These are phyloP conservation scores for Smithornis capensis DNA, from an alignment of 2,113 vertebrate species.

Conservation along the genomic window DNA sequence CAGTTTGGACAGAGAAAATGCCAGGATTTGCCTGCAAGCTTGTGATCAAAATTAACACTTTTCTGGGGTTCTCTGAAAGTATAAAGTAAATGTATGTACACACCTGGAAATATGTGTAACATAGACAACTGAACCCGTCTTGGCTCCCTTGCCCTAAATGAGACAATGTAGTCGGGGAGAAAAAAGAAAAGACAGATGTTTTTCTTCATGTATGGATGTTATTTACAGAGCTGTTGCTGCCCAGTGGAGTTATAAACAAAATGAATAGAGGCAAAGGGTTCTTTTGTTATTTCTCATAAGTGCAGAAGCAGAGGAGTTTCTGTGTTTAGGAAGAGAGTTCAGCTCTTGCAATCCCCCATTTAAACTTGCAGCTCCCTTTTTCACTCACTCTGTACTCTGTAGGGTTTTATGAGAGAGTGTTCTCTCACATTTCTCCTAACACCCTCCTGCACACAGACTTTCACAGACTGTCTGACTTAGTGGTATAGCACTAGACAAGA, in stretches of 20 bases:
- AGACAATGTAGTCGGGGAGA: background rate
- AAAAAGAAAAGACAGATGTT: background rate
- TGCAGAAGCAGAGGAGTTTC: constrained; percentile 6
- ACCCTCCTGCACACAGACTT: constrained; percentile 1
- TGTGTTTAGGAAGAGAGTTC: background rate
- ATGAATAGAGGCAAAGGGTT: background rate
- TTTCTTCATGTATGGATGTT: background rate
- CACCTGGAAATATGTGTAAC: background rate
- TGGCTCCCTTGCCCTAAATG: background rate
- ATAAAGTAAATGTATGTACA: background rate
- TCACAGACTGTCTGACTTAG: background rate
- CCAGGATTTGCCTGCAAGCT: background rate
- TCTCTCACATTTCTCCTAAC: constrained; percentile 18
- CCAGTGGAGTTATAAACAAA: constrained; percentile 11
- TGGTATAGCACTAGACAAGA: constrained; percentile 17
- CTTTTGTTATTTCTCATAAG: background rate
- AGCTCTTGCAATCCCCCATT: background rate
- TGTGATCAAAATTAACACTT: background rate
- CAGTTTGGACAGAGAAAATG: background rate
- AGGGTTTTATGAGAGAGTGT: background rate
- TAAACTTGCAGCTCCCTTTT: background rate
- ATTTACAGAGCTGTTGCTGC: constrained; percentile 21
- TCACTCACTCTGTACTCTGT: background rate
- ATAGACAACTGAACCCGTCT: background rate
- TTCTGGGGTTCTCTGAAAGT: background rate